A percentile compares a stretch with the other conserved stretches of the same genome.
Evolutionary conservation across 2,797 vertebrate genomes (phyloP).

Genomic region (Gadopsis bispinosus): DNA sequence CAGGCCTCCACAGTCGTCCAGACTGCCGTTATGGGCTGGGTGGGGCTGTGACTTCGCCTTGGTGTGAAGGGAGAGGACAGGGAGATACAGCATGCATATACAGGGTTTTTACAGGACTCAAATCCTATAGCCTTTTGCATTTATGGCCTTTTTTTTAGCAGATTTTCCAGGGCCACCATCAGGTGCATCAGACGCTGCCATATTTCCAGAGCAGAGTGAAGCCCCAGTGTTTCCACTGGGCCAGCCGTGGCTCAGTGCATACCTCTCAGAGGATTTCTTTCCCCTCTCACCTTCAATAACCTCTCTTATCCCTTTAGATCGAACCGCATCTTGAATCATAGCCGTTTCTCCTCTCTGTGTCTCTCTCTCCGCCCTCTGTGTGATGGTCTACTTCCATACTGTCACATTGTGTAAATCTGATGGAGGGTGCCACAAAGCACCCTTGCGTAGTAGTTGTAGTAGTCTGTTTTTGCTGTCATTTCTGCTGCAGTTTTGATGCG

Average conservation of each 20-base stretch:
- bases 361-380: conserved; percentile 42
- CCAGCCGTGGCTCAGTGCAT: conserved; percentile 28
- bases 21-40: conserved; percentile 33
- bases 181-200: conserved; percentile 66
- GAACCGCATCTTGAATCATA: conserved; percentile 35
- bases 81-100: conserved; percentile 33
- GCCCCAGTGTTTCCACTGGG: conserved; percentile 68
- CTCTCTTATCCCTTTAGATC: conserved; percentile 30
- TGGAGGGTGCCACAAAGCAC: conserved; percentile 3
- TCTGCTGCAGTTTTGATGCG: conserved; percentile 21
- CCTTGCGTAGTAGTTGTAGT: conserved; percentile 23
- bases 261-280: conserved; percentile 44
- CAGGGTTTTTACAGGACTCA: conserved; percentile 48
- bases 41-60: conserved; percentile 31
- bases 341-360: conserved; percentile 22
- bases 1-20: conserved; percentile 19
- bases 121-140: conserved; percentile 46
- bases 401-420: conserved; percentile 47
- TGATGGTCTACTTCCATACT: conserved; percentile 56
- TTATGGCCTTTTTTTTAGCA: conserved; percentile 49
- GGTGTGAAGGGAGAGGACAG: conserved; percentile 14
- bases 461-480: conserved; percentile 19
- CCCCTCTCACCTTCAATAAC: conserved; percentile 62
- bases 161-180: conserved; percentile 70
- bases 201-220: conserved; percentile 62